Evolutionary conservation across 2,888 invertebrate species (phyloP).

Genomic region (Ectropis crepuscularia): DNA sequence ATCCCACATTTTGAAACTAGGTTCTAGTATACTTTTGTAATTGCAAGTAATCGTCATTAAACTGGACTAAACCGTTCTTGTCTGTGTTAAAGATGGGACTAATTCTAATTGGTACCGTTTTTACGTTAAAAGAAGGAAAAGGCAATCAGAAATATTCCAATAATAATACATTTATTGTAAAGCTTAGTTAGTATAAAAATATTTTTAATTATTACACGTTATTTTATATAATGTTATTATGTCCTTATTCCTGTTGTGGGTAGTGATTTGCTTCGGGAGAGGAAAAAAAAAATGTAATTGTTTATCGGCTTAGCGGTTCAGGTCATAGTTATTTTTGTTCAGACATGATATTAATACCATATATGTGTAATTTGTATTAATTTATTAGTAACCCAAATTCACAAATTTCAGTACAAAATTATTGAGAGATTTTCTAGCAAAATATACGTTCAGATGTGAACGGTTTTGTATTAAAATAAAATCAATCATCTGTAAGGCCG

Average conservation of each 20-base stretch:
- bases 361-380: neutral
- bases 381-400: no score
- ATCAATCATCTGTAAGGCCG: no score
- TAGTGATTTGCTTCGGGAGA: slow-evolving; percentile 38
- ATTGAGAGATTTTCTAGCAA: no score
- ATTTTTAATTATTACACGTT: slow-evolving; percentile 44
- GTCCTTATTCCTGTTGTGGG: slow-evolving; percentile 52
- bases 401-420: no score
- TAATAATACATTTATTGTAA: slow-evolving; percentile 43
- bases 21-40: slow-evolving; percentile 24
- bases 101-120: slow-evolving; percentile 37
- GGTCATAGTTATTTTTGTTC: slow-evolving; percentile 14
- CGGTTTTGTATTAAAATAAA: no score
- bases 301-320: slow-evolving; percentile 7
- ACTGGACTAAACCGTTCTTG: slow-evolving; percentile 31
- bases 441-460: no score
- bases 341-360: slow-evolving; percentile 3
- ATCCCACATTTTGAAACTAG: slow-evolving; percentile 53
- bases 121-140: slow-evolving; percentile 53
- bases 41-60: slow-evolving; percentile 7
- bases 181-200: slow-evolving; percentile 39
- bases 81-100: slow-evolving; percentile 28
- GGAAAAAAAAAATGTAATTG: slow-evolving; percentile 43
- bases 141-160: slow-evolving; percentile 50
- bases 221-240: slow-evolving; percentile 36